A percentile compares a stretch with the other conserved stretches of the same genome.
Conservation (phyloP, 2,113 vertebrate genomes). For the Neomonachus schauinslandi region DNA sequence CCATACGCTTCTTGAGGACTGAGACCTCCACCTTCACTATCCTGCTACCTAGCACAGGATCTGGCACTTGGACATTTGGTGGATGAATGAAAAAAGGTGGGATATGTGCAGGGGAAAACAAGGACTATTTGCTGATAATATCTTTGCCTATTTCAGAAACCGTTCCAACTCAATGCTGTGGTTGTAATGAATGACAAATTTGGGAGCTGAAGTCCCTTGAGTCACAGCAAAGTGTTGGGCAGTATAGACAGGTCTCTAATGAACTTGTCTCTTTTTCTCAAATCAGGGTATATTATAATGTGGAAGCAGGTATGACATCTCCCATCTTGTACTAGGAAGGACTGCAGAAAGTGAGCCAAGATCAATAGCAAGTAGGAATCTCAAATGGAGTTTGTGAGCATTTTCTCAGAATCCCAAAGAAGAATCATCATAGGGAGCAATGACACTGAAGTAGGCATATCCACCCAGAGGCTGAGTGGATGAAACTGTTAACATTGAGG, state of each 20-base stretch:
- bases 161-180: neutral
- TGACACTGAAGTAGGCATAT: neutral
- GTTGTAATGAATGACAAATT: slow-evolving; percentile 3
- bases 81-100: neutral
- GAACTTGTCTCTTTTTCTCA: slow-evolving; percentile 47
- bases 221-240: slow-evolving; percentile 19
- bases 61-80: neutral
- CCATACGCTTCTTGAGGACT: neutral
- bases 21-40: neutral
- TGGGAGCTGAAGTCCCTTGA: neutral
- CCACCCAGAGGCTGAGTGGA: neutral
- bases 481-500: neutral
- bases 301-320: neutral
- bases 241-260: neutral
- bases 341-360: neutral
- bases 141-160: slow-evolving; percentile 3
- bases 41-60: neutral
- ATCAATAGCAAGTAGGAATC: neutral
- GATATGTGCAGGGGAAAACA: neutral
- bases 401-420: neutral
- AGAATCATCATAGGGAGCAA: fast-evolving
- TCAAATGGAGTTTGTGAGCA: neutral
- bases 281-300: neutral
- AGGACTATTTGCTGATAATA: neutral
- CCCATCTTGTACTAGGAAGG: neutral